phyloP scores from a whole-genome alignment of 2,797 vertebrate species.

The Neosilurus mollespiculum region DNA sequence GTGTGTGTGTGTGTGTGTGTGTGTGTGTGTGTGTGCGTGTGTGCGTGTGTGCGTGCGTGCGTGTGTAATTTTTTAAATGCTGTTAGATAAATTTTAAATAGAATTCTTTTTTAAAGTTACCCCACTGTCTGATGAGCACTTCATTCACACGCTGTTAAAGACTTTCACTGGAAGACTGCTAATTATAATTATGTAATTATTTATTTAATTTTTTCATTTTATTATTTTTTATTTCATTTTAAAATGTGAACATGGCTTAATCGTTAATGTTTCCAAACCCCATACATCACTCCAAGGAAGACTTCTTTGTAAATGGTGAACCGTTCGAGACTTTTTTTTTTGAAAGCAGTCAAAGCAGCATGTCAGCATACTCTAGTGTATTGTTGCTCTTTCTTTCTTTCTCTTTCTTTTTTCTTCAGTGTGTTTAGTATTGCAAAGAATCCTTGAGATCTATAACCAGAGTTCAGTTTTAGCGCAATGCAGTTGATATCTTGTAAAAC shows the following conservation, averaged over 20 bases:
- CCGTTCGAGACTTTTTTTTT: constrained; percentile 44
- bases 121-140: background rate
- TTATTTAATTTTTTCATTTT: constrained; percentile 29
- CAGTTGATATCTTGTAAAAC: constrained; percentile 64
- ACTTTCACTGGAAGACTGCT: constrained; percentile 28
- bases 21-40: background rate
- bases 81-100: constrained; percentile 3
- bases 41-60: background rate
- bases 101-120: background rate
- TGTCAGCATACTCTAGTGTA: constrained; percentile 62
- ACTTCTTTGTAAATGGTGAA: constrained; percentile 33
- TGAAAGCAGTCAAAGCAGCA: constrained; percentile 60
- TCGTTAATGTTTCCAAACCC: constrained; percentile 13
- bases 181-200: constrained; percentile 41
- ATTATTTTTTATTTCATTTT: constrained; percentile 41
- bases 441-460: constrained; percentile 58
- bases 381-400: constrained; percentile 23
- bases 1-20: background rate
- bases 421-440: constrained; percentile 67
- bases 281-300: constrained; percentile 15
- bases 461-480: constrained; percentile 55
- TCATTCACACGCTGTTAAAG: constrained; percentile 5
- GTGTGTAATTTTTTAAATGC: background rate
- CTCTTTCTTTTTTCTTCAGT: constrained; percentile 57
- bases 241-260: constrained; percentile 45